Conservation (phyloP, 2,113 vertebrate species). For the Spea multiplicata region DNA sequence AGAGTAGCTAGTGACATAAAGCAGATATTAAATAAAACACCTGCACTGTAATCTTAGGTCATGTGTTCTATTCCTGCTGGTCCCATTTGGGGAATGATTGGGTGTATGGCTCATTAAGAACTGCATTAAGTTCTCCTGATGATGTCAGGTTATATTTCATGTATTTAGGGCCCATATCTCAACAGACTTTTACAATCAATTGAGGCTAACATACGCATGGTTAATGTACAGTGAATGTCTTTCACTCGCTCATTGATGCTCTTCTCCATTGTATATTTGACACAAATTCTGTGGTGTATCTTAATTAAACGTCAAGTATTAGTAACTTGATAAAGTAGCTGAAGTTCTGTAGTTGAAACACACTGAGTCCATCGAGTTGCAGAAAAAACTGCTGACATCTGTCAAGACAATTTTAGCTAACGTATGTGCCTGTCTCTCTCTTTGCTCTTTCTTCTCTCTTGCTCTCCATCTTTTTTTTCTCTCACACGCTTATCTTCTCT, state of each 20-base stretch:
- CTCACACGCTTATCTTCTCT: no score
- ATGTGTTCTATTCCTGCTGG: constrained; percentile 40
- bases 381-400: no score
- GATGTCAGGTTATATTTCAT: constrained; percentile 41
- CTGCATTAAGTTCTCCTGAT: constrained; percentile 41
- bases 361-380: no score
- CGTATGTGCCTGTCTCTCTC: no score
- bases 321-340: no score
- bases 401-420: no score
- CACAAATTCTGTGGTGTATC: no score
- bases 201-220: constrained; percentile 27
- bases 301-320: no score
- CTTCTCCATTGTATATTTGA: no score
- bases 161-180: constrained; percentile 36
- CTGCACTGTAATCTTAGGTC: constrained; percentile 43
- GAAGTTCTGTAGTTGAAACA: no score
- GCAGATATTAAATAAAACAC: constrained; percentile 44
- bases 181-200: constrained; percentile 20
- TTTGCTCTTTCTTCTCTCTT: no score
- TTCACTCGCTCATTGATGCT: background rate
- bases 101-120: constrained; percentile 41
- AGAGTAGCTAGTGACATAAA: constrained; percentile 39
- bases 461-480: no score
- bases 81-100: constrained; percentile 45
- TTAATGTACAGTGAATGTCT: background rate